Evolutionary conservation across 2,888 invertebrate species (phyloP), one percentile per base, ranked within the genome.

Genomic region (Drosophila longiperda): DNA sequence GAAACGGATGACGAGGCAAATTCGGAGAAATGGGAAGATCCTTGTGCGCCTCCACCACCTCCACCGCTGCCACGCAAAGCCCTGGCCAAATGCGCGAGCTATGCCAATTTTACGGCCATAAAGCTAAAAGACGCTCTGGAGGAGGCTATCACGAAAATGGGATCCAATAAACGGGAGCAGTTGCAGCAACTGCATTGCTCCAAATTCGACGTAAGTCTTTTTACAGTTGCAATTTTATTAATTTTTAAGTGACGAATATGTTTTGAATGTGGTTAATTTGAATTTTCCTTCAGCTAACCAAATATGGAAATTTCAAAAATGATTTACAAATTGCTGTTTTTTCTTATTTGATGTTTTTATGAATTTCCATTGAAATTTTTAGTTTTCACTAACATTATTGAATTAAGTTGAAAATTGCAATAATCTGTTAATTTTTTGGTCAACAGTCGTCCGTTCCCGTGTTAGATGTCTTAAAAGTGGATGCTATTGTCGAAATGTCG

Each of bases 81-180:
- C 7, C 20, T 72, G 38, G 34, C 67, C 0, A 42, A 59, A 11
- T 63, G 73, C 34, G 68, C 64, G 5, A 73, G 75, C 29, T 83
- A 75, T 57, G 53, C 73, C 1, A 88, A 82, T 50, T 40, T 85
- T 17, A 79, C 81, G 12, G 82, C 85, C 17, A 66, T 76, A 11
- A 79, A 83, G 53, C 62, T 90, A 0, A 87, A 89, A 66, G 84
- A 80, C 40, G 87, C 89, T 1, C 48, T 90, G 20, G 89, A 90
- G 48, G 78, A 82, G 57, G 87, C 90, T 29, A 90, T 84, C 50
- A 72, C 61, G 6, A 90, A 90, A 80, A 76, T 87, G 64, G 89
- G 84, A 70, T 67, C 61, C 17, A 76, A 78, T 59, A 83, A 73
- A 48, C 58, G 71, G 20, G 75, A 66, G 34, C 73, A 71, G 26